Evolutionary conservation across 2,113 vertebrate genomes (phyloP).

Genomic region (Gymnobelideus leadbeateri): DNA sequence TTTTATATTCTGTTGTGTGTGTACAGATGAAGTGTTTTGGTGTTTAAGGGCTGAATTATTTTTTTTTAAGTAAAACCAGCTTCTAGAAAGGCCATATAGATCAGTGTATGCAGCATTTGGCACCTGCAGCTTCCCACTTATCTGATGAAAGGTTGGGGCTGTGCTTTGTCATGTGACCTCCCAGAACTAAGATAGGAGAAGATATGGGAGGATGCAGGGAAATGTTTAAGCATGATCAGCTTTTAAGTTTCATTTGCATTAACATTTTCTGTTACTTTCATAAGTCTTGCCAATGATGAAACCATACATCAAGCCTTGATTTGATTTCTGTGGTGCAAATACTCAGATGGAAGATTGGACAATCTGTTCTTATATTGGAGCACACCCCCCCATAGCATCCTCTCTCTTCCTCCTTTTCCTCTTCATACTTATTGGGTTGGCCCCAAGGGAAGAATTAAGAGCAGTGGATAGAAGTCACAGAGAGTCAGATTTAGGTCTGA

Average conservation of each 20-base stretch:
- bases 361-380: neutral
- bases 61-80: neutral
- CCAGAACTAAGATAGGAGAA: neutral
- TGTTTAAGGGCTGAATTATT: neutral
- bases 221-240: neutral
- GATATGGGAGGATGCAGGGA: neutral
- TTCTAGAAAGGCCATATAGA: neutral
- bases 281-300: neutral
- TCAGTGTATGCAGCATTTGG: neutral
- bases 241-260: neutral
- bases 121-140: neutral
- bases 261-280: neutral
- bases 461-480: neutral
- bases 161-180: neutral
- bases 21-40: neutral
- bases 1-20: neutral
- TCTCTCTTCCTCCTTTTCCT: neutral
- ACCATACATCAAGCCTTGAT: neutral
- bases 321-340: neutral
- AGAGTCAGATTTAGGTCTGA: neutral
- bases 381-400: neutral
- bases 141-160: neutral
- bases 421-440: neutral
- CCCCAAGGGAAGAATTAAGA: neutral
- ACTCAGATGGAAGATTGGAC: neutral